These are phyloP conservation scores for Hexactinellida sp. DNA, from an alignment of 37 sponge, comb jelly and placozoan genomes.

Conservation along the genomic window DNA sequence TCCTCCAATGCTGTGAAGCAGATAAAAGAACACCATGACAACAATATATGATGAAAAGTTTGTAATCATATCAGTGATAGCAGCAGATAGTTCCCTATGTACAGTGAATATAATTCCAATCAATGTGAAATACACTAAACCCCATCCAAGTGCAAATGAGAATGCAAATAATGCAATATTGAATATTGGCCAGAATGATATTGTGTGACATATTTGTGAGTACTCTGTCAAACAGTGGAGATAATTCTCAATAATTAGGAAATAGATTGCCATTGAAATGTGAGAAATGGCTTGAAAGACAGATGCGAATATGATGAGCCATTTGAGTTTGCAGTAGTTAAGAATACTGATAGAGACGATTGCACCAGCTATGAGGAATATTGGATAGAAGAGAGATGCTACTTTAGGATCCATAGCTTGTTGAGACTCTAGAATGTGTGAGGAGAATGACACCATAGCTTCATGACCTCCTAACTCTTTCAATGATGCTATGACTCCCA, in stretches of 20 bases:
- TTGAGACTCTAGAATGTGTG: neutral
- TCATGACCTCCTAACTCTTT: conserved; percentile 12
- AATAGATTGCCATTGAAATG: conserved; percentile 12
- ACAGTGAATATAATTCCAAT: neutral
- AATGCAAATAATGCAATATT: neutral
- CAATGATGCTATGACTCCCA: neutral
- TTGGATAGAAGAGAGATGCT: conserved; percentile 15
- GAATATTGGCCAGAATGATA: neutral
- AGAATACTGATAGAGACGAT: neutral
- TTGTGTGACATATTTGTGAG: neutral
- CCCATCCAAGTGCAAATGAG: conserved; percentile 2
- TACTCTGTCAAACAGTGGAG: neutral
- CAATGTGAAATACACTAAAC: neutral
- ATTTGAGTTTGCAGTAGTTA: neutral
- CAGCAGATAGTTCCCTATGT: neutral
- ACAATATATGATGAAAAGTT: neutral
- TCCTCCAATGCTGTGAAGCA: neutral
- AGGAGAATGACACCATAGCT: conserved; percentile 8
- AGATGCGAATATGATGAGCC: neutral
- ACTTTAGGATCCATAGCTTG: conserved; percentile 6
- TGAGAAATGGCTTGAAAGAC: neutral
- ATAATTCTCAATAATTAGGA: neutral
- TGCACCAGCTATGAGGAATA: neutral
- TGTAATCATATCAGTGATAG: neutral
- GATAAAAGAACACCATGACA: neutral